phyloP scores from a whole-genome alignment of 1,140 invertebrate species.

The Chrysomallon squamiferum region DNA sequence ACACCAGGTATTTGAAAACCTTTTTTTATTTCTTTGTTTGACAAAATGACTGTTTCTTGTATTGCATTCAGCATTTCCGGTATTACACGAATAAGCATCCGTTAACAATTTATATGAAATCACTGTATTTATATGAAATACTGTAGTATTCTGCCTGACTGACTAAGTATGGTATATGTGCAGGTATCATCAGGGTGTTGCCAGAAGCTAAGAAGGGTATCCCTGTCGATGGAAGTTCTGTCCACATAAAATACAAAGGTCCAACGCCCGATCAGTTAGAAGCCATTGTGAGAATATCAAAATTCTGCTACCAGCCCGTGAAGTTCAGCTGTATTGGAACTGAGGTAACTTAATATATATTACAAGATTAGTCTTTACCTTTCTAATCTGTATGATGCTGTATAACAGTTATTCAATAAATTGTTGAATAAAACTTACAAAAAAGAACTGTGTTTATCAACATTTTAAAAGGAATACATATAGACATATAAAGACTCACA shows the following conservation, averaged over 20 bases:
- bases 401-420: too few relatives aligned
- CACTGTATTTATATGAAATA: neutral
- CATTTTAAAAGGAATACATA: too few relatives aligned
- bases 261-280: constrained; percentile 29
- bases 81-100: neutral
- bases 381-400: too few relatives aligned
- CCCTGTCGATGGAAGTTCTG: constrained; percentile 3
- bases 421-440: too few relatives aligned
- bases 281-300: constrained; percentile 20
- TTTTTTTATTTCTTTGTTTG: too few relatives aligned
- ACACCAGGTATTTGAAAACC: too few relatives aligned
- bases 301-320: constrained; percentile 42
- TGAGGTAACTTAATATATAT: constrained; percentile 17
- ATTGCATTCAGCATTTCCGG: too few relatives aligned
- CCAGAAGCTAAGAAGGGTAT: constrained; percentile 11
- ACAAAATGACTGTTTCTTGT: too few relatives aligned
- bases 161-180: neutral
- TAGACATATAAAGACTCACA: neutral
- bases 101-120: neutral
- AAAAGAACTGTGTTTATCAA: too few relatives aligned
- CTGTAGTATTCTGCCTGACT: neutral
- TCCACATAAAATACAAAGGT: constrained; percentile 24
- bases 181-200: constrained; percentile 29
- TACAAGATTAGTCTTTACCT: too few relatives aligned
- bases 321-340: constrained; percentile 40